Evolutionary conservation across 1,140 invertebrate species (phyloP).

Genomic region (Belonocnema kinseyi): DNA sequence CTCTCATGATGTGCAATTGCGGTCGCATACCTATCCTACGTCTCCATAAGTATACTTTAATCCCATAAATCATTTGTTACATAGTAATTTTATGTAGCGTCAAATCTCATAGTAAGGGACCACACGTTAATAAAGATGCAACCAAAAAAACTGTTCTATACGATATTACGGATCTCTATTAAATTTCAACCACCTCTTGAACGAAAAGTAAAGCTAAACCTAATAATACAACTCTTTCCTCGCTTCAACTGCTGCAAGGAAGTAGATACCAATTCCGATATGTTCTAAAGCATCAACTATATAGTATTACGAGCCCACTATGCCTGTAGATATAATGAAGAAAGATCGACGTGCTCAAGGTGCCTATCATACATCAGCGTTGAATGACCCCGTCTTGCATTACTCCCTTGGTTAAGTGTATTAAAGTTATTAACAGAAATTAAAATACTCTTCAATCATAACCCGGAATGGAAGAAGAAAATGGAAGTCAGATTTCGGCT

Average conservation of each 20-base stretch:
- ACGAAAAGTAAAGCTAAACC: background rate
- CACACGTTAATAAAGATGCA: background rate
- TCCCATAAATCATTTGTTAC: conserved; percentile 11
- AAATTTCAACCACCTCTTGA: background rate
- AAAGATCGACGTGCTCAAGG: conserved; percentile 26
- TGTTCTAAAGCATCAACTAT: conserved; percentile 21
- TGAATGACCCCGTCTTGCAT: conserved; percentile 21
- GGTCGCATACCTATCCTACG: background rate
- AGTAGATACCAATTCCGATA: conserved; percentile 25
- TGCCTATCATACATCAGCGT: conserved; percentile 22
- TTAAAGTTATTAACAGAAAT: conserved; percentile 19
- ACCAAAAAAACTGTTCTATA: background rate
- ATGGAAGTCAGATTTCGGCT: conserved; percentile 22
- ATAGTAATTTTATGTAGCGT: conserved; percentile 9
- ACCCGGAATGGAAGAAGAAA: background rate
- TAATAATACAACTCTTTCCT: conserved; percentile 19
- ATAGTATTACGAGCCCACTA: conserved; percentile 16
- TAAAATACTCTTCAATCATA: conserved; percentile 26
- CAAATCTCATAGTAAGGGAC: background rate
- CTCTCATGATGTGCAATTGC: conserved; percentile 3
- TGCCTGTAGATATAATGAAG: conserved; percentile 29
- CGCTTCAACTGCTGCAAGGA: conserved; percentile 16
- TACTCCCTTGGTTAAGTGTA: conserved; percentile 11
- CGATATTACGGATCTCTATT: background rate
- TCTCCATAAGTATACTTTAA: background rate